Conservation (phyloP, 2,113 vertebrate species). For the Arothron firmamentum region DNA sequence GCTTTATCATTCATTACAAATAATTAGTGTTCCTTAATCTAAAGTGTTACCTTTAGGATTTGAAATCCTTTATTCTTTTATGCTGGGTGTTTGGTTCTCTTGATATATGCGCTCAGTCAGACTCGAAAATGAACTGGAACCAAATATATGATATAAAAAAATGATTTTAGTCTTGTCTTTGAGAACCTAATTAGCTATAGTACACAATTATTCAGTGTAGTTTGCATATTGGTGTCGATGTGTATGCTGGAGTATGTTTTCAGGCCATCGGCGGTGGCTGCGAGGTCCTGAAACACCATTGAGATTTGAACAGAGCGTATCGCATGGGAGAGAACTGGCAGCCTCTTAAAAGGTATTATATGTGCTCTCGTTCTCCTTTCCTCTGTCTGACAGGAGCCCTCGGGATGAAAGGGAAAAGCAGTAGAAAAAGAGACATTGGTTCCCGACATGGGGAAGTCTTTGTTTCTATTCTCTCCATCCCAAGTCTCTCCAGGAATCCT, state of each 20-base stretch:
- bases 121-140: too few species aligned
- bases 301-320: constrained; percentile 73
- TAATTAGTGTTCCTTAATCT: too few species aligned
- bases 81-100: too few species aligned
- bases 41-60: too few species aligned
- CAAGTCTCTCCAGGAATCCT: constrained; percentile 78
- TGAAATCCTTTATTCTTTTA: too few species aligned
- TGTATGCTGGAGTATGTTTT: constrained; percentile 60
- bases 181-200: not conserved
- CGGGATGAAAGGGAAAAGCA: constrained; percentile 75
- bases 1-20: too few species aligned
- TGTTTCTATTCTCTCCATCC: constrained; percentile 74
- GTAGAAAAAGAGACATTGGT: constrained; percentile 74
- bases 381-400: constrained; percentile 74
- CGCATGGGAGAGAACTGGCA: constrained; percentile 74
- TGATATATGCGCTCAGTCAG: too few species aligned
- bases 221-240: constrained; percentile 56
- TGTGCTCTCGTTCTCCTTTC: constrained; percentile 70
- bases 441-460: constrained; percentile 75
- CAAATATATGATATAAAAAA: constrained; percentile 3
- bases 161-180: not conserved
- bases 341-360: constrained; percentile 77
- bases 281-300: constrained; percentile 70
- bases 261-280: constrained; percentile 68
- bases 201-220: constrained; percentile 43